Evolutionary conservation across 37 sponge, comb jelly and placozoan genomes (phyloP).

Genomic region (Hexactinellida sp.): DNA sequence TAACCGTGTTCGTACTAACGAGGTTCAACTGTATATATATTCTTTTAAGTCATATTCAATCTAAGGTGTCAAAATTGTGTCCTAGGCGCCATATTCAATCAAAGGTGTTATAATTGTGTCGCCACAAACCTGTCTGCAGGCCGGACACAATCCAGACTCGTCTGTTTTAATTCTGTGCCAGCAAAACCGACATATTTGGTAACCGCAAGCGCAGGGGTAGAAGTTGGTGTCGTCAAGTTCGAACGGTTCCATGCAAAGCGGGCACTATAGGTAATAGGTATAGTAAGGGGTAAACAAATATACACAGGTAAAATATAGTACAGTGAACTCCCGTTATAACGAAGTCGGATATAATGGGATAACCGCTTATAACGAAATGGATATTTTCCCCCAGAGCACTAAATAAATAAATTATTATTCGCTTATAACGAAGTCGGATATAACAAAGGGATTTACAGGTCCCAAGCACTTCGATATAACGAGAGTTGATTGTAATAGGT

Average conservation of each 20-base stretch:
- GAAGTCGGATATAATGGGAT: no score
- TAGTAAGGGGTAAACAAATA: neutral
- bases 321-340: no score
- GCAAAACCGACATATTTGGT: conserved; percentile 92
- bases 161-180: conserved; percentile 94
- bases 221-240: conserved; percentile 86
- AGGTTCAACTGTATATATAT: no score
- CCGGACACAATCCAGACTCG: conserved; percentile 84
- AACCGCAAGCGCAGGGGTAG: conserved; percentile 88
- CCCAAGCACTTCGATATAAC: no score
- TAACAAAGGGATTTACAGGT: no score
- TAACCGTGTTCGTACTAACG: no score
- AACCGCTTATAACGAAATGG: no score
- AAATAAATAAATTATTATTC: no score
- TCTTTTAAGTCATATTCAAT: no score
- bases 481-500: neutral
- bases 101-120: neutral
- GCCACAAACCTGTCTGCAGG: conserved; percentile 69
- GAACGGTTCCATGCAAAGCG: conserved; percentile 87
- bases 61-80: neutral
- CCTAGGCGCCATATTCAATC: no score
- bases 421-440: no score
- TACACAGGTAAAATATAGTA: neutral
- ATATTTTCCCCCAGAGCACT: no score
- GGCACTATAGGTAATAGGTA: conserved; percentile 53